Evolutionary conservation across 92 coral and sea anemone species (phyloP).

Genomic region (Phenganax stokvisi): DNA sequence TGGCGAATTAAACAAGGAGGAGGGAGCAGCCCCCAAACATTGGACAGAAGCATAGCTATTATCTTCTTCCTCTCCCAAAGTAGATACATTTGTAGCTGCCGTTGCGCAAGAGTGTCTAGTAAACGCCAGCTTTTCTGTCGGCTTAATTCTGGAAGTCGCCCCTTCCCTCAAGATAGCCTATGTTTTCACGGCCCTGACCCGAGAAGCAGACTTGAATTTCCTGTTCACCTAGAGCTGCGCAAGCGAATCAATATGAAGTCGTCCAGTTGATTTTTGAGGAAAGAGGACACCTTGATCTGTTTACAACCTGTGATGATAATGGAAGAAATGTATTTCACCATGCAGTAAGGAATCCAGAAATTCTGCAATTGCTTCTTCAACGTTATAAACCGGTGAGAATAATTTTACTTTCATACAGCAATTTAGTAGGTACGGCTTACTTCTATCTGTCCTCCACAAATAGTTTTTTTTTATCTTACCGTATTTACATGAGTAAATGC

Average conservation of each 20-base stretch:
- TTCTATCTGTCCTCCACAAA: too few relatives aligned
- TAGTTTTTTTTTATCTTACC: too few relatives aligned
- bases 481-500: too few relatives aligned
- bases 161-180: background rate
- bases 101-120: too few relatives aligned
- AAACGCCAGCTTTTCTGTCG: too few relatives aligned
- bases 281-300: background rate
- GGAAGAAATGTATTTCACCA: background rate
- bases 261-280: background rate
- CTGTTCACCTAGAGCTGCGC: background rate
- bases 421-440: too few relatives aligned
- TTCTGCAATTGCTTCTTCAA: background rate
- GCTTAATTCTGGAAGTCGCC: too few relatives aligned
- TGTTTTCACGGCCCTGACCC: background rate
- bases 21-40: too few relatives aligned
- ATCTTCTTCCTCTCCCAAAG: too few relatives aligned
- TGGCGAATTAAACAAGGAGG: too few relatives aligned
- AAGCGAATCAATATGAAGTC: slow-evolving; percentile 1
- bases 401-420: background rate
- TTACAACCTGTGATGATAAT: background rate
- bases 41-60: too few relatives aligned
- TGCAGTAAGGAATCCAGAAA: background rate
- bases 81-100: too few relatives aligned
- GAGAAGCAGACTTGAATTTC: background rate
- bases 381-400: background rate